Percentiles rank a stretch among this genome's conserved stretches.
Evolutionary conservation across 1,140 invertebrate genomes (phyloP).

Genomic region (Triops longicaudatus): DNA sequence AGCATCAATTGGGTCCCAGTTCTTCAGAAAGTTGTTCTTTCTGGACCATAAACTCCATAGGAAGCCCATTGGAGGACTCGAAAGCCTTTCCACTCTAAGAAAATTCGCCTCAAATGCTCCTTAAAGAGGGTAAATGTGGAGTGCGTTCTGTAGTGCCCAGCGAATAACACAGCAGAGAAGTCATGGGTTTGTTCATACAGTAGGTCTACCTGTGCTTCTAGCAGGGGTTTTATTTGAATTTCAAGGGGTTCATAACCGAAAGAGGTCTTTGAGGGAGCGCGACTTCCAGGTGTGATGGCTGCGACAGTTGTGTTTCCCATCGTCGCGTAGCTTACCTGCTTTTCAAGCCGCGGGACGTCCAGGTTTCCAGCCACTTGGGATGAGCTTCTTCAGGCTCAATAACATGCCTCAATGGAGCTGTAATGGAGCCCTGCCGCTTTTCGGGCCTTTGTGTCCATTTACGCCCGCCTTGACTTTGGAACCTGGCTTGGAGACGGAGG

Average conservation of each 20-base stretch:
- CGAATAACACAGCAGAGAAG: too few species aligned
- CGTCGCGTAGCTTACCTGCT: background rate
- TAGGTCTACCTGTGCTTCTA: background rate
- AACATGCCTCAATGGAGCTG: slow-evolving; percentile 7
- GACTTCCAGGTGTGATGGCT: slow-evolving; percentile 13
- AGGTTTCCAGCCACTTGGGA: slow-evolving; percentile 12
- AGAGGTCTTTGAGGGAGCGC: background rate
- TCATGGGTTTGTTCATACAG: background rate
- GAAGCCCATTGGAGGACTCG: background rate
- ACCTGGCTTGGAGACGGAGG: background rate
- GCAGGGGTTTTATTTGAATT: slow-evolving; percentile 5
- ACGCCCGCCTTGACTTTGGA: slow-evolving; percentile 5
- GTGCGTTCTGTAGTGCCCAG: too few species aligned
- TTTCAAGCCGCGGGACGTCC: background rate
- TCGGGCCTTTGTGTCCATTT: background rate
- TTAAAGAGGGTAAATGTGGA: too few species aligned
- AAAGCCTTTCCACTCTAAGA: background rate
- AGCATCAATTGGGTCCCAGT: background rate
- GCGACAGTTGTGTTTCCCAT: slow-evolving; percentile 9
- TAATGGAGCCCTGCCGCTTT: slow-evolving; percentile 6
- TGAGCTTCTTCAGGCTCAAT: slow-evolving; percentile 1
- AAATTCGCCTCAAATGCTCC: background rate
- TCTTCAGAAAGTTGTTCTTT: background rate
- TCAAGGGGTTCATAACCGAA: slow-evolving; percentile 4
- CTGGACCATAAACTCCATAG: slow-evolving; percentile 14